Conservation (phyloP, 2,113 vertebrate genomes). For the Sigmodon hispidus region DNA sequence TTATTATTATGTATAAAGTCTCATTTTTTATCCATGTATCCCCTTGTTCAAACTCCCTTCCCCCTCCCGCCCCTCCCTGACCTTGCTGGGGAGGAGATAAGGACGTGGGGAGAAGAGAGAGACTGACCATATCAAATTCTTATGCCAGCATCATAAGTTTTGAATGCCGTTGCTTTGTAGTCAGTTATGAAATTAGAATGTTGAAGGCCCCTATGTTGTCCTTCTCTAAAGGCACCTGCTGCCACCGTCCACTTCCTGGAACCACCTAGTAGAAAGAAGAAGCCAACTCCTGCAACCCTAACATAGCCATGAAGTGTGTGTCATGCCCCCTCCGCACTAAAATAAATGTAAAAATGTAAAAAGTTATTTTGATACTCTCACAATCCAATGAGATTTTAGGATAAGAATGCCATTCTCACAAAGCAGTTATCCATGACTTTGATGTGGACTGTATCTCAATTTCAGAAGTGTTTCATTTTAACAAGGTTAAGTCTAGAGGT, state of each 20-base stretch:
- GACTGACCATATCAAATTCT: background rate
- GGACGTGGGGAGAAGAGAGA: no score
- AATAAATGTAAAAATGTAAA: background rate
- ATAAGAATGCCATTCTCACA: background rate
- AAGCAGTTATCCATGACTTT: background rate
- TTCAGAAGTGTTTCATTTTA: background rate
- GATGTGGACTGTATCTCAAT: background rate
- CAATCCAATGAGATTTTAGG: conserved; percentile 21
- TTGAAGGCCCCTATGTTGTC: background rate
- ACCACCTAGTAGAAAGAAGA: background rate
- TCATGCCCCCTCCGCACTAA: background rate
- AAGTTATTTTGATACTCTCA: background rate
- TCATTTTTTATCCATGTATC: no score
- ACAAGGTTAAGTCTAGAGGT: background rate
- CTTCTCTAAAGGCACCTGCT: background rate
- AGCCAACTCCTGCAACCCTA: background rate
- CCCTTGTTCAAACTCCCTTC: no score
- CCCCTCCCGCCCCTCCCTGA: no score
- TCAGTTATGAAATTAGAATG: background rate
- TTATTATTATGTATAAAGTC: no score
- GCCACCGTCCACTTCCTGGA: background rate
- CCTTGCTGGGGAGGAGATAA: no score
- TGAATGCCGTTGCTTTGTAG: background rate
- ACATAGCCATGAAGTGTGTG: background rate
- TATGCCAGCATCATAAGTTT: background rate